Conservation (phyloP, 2,888 invertebrate genomes). For the Neria commutata region DNA sequence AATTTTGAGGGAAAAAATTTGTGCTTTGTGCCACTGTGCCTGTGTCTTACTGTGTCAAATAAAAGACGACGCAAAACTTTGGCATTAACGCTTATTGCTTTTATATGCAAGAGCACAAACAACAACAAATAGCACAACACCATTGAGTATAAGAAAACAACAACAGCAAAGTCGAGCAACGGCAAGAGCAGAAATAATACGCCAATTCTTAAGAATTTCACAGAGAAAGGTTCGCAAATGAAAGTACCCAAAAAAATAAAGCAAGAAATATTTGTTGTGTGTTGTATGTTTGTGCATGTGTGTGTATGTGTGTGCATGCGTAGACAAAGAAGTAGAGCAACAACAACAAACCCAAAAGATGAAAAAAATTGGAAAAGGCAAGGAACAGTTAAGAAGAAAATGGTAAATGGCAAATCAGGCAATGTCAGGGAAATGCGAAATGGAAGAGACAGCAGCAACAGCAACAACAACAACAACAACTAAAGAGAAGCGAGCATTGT, state of each 20-base stretch:
- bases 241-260: constrained; percentile 4
- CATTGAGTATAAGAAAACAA: not conserved
- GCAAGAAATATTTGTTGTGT: constrained; percentile 1
- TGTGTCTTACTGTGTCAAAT: constrained; percentile 7
- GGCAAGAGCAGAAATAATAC: constrained; percentile 18
- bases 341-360: not conserved
- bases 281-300: too few relatives aligned
- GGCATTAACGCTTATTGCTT: constrained; percentile 14
- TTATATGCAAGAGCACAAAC: constrained; percentile 9
- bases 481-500: not conserved
- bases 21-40: constrained; percentile 5
- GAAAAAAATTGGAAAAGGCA: not conserved
- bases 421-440: not conserved
- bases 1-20: too few relatives aligned
- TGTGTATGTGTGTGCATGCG: too few relatives aligned
- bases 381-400: not conserved
- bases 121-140: not conserved
- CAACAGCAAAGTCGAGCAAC: constrained; percentile 4
- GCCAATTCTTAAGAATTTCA: constrained; percentile 8
- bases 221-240: not conserved
- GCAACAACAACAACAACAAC: not conserved
- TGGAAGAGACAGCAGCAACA: not conserved
- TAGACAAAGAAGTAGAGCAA: constrained; percentile 24
- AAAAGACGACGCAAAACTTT: constrained; percentile 8
- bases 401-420: too few relatives aligned